Evolutionary conservation across 2,797 vertebrate species (phyloP).

Genomic region (Thunnus albacares): DNA sequence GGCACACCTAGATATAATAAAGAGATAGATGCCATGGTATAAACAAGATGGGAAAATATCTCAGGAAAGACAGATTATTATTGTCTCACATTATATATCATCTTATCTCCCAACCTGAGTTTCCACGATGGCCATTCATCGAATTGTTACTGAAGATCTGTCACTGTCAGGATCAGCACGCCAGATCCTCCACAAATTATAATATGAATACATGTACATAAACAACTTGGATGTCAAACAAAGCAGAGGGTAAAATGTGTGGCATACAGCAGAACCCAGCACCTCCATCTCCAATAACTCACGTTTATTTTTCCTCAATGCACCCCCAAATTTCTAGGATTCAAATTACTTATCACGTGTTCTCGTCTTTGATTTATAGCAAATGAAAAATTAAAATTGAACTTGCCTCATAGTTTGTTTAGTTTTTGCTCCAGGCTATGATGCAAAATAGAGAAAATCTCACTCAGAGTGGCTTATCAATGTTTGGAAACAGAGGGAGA

Average conservation of each 20-base stretch:
- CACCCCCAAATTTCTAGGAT: constrained; percentile 36
- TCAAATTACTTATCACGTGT: constrained; percentile 52
- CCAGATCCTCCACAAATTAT: neutral
- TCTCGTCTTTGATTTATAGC: constrained; percentile 47
- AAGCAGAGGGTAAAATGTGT: constrained; percentile 32
- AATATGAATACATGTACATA: constrained; percentile 6
- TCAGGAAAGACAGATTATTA: neutral
- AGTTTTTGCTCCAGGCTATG: constrained; percentile 43
- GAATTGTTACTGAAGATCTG: constrained; percentile 1
- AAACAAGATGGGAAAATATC: neutral
- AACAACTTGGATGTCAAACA: constrained; percentile 22
- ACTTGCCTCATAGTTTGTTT: constrained; percentile 34
- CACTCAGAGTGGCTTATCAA: constrained; percentile 38
- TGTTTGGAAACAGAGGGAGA: constrained; percentile 43
- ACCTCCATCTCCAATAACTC: constrained; percentile 29
- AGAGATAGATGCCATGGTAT: neutral
- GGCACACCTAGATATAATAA: neutral
- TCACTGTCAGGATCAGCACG: constrained; percentile 18
- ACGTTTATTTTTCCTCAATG: constrained; percentile 37
- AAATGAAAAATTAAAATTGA: constrained; percentile 61
- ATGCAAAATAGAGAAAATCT: constrained; percentile 59
- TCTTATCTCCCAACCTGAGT: neutral
- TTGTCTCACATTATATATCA: neutral
- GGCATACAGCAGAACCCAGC: constrained; percentile 1
- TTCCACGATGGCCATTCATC: neutral